Percentiles rank a stretch among this genome's conserved stretches.
phyloP scores from a whole-genome alignment of 2,888 invertebrate genomes.

The Coelopa pilipes region DNA sequence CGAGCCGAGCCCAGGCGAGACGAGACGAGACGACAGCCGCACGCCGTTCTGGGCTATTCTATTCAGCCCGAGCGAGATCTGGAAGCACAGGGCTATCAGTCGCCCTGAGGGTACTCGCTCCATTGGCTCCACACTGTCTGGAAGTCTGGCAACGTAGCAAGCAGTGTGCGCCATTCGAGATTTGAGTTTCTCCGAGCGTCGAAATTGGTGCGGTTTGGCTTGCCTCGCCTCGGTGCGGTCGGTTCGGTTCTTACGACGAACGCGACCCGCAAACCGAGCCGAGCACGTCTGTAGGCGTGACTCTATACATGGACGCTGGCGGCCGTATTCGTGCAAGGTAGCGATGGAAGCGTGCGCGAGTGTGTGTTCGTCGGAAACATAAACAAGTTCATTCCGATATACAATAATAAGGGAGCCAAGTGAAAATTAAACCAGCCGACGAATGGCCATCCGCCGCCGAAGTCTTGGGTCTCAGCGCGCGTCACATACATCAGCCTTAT shows the following conservation, averaged over 20 bases:
- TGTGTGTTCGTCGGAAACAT: constrained; percentile 1
- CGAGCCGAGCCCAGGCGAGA: too few species aligned
- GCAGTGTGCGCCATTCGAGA: constrained; percentile 4
- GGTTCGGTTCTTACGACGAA: background rate
- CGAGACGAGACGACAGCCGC: too few species aligned
- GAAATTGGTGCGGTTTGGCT: background rate
- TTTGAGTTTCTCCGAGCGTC: background rate
- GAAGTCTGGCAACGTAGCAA: constrained; percentile 17
- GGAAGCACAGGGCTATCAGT: too few species aligned
- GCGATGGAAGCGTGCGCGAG: background rate
- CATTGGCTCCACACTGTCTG: background rate
- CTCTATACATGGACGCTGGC: background rate
- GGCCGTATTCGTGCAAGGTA: background rate
- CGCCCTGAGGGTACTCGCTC: too few species aligned
- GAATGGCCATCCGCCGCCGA: constrained; percentile 1
- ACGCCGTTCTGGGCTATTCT: too few species aligned
- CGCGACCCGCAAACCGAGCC: background rate
- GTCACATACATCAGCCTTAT: background rate
- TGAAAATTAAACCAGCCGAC: constrained; percentile 1
- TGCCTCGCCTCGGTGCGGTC: too few species aligned
- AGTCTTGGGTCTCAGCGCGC: background rate
- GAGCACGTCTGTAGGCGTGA: constrained; percentile 16
- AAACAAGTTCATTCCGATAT: constrained; percentile 16
- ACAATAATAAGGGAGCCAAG: background rate
- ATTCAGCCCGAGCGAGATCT: too few species aligned